Conservation (phyloP, 1,140 invertebrate species). For the Heliconius himera region DNA sequence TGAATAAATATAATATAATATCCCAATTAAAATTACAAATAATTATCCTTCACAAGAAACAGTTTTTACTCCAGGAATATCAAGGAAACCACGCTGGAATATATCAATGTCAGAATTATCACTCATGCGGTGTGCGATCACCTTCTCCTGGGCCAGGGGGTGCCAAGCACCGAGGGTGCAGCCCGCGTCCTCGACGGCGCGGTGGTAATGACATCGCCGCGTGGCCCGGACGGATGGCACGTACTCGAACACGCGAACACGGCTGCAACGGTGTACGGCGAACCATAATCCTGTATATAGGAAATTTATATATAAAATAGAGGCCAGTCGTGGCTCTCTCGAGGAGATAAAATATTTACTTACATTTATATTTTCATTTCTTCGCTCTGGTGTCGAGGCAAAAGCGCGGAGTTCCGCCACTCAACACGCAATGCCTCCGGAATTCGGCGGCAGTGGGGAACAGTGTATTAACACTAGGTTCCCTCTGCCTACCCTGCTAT, state of each 20-base stretch:
- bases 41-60: constrained; percentile 34
- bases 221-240: constrained; percentile 89
- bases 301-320: neutral
- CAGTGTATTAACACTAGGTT: too few species aligned
- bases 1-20: neutral
- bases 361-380: too few species aligned
- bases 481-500: too few species aligned
- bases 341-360: too few species aligned
- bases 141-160: constrained; percentile 91
- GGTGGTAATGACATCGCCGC: constrained; percentile 90
- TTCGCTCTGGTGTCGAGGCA: too few species aligned
- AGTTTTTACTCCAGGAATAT: constrained; percentile 53
- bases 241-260: constrained; percentile 90
- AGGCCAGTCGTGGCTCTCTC: too few species aligned
- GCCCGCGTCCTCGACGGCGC: constrained; percentile 84
- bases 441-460: too few species aligned
- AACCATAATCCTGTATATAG: constrained; percentile 85
- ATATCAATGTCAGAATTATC: constrained; percentile 86
- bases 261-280: constrained; percentile 86
- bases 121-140: constrained; percentile 87
- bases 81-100: constrained; percentile 86
- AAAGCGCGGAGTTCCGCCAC: too few species aligned
- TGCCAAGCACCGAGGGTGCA: constrained; percentile 94
- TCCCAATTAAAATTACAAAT: neutral
- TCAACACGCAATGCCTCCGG: too few species aligned